Evolutionary conservation across 2,888 invertebrate species (phyloP).

Genomic region (Drosophila fulvimacula): DNA sequence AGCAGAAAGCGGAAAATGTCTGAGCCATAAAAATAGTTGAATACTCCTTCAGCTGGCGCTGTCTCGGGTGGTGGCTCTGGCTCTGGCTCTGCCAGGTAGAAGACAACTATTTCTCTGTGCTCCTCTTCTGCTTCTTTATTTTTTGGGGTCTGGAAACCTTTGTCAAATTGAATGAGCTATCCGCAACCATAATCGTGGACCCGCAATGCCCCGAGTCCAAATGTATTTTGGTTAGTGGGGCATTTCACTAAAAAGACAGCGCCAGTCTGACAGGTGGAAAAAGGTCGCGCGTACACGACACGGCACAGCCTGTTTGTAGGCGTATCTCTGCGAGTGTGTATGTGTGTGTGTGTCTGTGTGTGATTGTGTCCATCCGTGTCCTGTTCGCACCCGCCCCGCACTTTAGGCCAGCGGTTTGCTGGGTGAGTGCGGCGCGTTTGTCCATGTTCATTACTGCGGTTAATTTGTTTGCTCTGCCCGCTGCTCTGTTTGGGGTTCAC

Average conservation of each 20-base stretch:
- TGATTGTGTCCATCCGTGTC: conserved; percentile 21
- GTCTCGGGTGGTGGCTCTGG: not conserved
- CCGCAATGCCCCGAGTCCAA: conserved; percentile 21
- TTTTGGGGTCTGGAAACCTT: conserved; percentile 3
- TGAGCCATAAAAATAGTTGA: not conserved
- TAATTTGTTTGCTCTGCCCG: conserved; percentile 76
- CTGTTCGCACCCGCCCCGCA: conserved; percentile 1
- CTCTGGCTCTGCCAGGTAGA: not conserved
- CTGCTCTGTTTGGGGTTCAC: conserved; percentile 38
- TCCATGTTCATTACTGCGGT: conserved; percentile 80
- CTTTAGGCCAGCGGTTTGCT: conserved; percentile 4
- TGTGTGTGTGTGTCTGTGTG: not conserved
- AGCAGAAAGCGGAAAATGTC: too few relatives aligned
- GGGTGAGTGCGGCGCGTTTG: conserved; percentile 58
- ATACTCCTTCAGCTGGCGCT: not conserved
- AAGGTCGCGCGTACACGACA: conserved; percentile 61
- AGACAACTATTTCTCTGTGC: not conserved
- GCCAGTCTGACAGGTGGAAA: conserved; percentile 53
- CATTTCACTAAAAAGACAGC: conserved; percentile 33
- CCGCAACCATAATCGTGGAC: conserved; percentile 12
- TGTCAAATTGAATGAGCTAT: conserved; percentile 18
- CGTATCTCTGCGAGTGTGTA: not conserved
- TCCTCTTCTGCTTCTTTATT: not conserved
- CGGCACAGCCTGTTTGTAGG: conserved; percentile 46
- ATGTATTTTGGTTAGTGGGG: conserved; percentile 36